Evolutionary conservation across 2,888 invertebrate species (phyloP).

Genomic region (Nemoura dubitans): DNA sequence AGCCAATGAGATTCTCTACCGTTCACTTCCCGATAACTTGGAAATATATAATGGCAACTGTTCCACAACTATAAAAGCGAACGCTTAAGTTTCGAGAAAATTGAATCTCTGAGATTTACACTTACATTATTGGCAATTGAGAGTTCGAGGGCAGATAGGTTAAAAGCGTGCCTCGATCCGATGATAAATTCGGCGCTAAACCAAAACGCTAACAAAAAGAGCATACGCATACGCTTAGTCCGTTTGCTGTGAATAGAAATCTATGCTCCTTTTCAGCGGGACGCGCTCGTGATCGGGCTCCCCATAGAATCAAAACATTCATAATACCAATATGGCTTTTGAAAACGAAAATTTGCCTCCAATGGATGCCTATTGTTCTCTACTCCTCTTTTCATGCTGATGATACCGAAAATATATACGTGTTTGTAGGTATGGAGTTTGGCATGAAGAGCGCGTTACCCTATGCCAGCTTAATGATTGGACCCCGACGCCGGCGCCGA

Average conservation of each 20-base stretch:
- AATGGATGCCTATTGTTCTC: background rate
- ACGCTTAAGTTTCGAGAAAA: background rate
- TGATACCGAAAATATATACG: background rate
- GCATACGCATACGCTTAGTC: background rate
- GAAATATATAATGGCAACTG: background rate
- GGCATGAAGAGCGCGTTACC: too few relatives aligned
- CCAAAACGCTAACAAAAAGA: background rate
- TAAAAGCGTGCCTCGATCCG: background rate
- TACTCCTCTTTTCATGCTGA: background rate
- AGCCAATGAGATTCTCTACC: background rate
- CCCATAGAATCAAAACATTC: conserved; percentile 7
- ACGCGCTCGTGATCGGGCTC: background rate
- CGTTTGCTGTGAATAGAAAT: background rate
- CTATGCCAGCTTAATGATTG: too few relatives aligned
- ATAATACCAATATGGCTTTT: conserved; percentile 7
- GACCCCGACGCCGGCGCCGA: background rate
- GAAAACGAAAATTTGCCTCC: conserved; percentile 12
- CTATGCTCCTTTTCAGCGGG: background rate
- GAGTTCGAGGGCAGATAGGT: background rate
- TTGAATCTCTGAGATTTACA: background rate
- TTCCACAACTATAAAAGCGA: background rate
- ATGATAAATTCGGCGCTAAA: background rate
- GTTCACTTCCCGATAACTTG: background rate
- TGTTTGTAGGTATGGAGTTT: background rate
- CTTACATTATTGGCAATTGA: background rate